phyloP scores from a whole-genome alignment of 2,888 invertebrate genomes.

The Pelosia muscerda region DNA sequence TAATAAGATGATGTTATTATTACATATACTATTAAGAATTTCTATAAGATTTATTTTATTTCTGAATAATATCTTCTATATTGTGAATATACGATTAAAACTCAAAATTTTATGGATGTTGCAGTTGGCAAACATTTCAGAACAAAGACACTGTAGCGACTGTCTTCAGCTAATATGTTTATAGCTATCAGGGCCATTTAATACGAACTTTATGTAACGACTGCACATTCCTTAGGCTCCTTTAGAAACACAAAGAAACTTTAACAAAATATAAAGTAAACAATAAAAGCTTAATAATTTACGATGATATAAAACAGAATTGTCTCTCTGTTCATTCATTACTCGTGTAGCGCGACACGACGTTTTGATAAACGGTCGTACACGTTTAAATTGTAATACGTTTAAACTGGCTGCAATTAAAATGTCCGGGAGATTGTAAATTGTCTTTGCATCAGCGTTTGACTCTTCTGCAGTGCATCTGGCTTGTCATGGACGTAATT shows the following conservation, averaged over 20 bases:
- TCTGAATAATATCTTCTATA: too few relatives aligned
- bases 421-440: conserved; percentile 67
- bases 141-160: neutral
- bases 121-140: neutral
- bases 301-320: conserved; percentile 60
- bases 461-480: conserved; percentile 47
- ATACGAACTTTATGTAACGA: neutral
- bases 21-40: too few relatives aligned
- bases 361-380: conserved; percentile 68
- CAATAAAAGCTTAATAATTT: conserved; percentile 65
- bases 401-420: conserved; percentile 73
- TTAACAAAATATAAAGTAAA: conserved; percentile 51
- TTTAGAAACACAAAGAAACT: conserved; percentile 20
- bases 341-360: conserved; percentile 37
- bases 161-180: neutral
- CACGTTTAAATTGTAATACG: conserved; percentile 69
- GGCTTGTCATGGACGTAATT: conserved; percentile 57
- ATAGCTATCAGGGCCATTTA: neutral
- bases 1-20: too few relatives aligned
- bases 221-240: neutral
- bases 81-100: neutral
- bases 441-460: conserved; percentile 56
- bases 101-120: neutral
- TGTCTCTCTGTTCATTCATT: conserved; percentile 59
- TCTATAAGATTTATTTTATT: too few relatives aligned